Conservation (phyloP, 2,113 vertebrate genomes). For the Odocoileus hemionus region DNA sequence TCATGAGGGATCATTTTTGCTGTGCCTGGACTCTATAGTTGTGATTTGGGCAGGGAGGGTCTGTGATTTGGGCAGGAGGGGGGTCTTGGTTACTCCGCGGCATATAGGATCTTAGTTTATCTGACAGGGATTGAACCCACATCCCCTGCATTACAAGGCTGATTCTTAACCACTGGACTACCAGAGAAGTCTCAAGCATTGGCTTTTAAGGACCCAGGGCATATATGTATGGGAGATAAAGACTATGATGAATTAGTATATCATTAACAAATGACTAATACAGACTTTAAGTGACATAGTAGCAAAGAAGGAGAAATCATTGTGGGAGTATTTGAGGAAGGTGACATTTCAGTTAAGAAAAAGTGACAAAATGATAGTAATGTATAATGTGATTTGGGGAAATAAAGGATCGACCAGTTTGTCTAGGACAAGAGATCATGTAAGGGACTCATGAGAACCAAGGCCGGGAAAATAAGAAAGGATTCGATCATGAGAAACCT, state of each 20-base stretch:
- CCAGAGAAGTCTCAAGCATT: background rate
- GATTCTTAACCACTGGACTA: background rate
- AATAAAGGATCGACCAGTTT: background rate
- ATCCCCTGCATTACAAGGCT: background rate
- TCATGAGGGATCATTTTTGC: background rate
- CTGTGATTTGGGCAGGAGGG: background rate
- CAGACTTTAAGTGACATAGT: background rate
- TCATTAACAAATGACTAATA: background rate
- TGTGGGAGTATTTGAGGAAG: background rate
- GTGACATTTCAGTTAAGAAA: background rate
- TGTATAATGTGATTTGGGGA: background rate
- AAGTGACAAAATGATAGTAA: background rate
- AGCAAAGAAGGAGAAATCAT: background rate
- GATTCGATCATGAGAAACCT: background rate
- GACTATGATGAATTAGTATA: background rate
- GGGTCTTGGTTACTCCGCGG: background rate
- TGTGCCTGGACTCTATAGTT: background rate
- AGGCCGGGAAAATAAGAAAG: too few species aligned
- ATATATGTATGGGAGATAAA: background rate
- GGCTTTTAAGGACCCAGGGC: background rate
- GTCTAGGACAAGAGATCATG: background rate
- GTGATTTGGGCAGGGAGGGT: background rate
- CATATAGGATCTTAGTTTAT: background rate
- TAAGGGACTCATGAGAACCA: background rate
- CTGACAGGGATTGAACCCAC: background rate